Percentiles rank a stretch among this genome's conserved stretches.
Conservation (phyloP, 2,888 invertebrate species). For the Lypha dubia region DNA sequence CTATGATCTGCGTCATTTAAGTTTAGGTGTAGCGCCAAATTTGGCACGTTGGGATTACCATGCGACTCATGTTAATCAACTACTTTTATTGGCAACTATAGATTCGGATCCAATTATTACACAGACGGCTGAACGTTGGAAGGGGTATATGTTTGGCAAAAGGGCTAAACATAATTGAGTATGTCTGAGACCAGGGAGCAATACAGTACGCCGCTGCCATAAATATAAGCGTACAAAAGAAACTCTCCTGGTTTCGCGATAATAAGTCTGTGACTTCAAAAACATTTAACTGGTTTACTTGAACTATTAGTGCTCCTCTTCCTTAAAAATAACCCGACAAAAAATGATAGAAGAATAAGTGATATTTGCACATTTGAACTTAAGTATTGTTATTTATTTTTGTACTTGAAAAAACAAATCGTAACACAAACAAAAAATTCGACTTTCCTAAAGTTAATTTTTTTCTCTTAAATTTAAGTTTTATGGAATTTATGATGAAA, state of each 20-base stretch:
- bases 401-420: constrained; percentile 64
- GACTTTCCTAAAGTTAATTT: constrained; percentile 53
- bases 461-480: constrained; percentile 37
- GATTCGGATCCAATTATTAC: constrained; percentile 92
- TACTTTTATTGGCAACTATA: constrained; percentile 93
- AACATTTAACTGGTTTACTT: constrained; percentile 50
- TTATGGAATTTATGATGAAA: constrained; percentile 67
- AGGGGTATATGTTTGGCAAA: constrained; percentile 97
- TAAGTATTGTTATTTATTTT: constrained; percentile 73
- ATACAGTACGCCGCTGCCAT: constrained; percentile 62
- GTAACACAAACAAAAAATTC: constrained; percentile 30
- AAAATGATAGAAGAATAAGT: constrained; percentile 63
- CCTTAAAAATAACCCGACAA: constrained; percentile 29
- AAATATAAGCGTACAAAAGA: constrained; percentile 57
- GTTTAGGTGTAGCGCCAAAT: constrained; percentile 92
- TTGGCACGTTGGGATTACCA: constrained; percentile 99
- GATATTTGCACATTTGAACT: constrained; percentile 72
- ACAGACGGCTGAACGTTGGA: constrained; percentile 95
- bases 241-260: constrained; percentile 51
- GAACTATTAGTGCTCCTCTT: constrained; percentile 50
- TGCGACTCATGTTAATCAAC: constrained; percentile 98
- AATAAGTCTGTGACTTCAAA: constrained; percentile 28
- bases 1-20: constrained; percentile 97
- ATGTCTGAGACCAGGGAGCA: constrained; percentile 65
- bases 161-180: constrained; percentile 94